Evolutionary conservation across 2,797 vertebrate species (phyloP).

Genomic region (Danionella dracula): DNA sequence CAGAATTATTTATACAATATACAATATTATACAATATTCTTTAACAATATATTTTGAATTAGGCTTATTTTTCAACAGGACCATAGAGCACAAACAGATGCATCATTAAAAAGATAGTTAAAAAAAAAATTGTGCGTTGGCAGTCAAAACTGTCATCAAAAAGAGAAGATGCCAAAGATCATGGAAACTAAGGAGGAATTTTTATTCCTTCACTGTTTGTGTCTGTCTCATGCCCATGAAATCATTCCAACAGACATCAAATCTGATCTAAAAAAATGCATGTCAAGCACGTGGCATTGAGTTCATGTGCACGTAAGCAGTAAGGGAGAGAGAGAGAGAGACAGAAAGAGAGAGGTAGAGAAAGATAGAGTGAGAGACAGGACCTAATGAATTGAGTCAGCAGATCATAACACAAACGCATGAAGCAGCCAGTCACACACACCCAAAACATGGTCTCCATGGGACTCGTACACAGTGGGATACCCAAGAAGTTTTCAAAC

Average conservation of each 20-base stretch:
- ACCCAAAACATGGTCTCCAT: not conserved
- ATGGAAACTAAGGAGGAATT: conserved; percentile 3
- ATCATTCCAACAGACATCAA: conserved; percentile 7
- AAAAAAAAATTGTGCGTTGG: too few relatives aligned
- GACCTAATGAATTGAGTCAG: conserved; percentile 34
- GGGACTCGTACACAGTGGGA: not conserved
- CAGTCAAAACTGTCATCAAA: not conserved
- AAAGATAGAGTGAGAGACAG: too few relatives aligned
- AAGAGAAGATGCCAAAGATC: not conserved
- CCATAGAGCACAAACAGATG: too few relatives aligned
- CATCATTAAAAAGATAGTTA: too few relatives aligned
- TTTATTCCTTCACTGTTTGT: not conserved
- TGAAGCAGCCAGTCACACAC: not conserved
- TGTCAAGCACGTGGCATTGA: conserved; percentile 10
- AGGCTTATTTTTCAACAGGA: too few relatives aligned
- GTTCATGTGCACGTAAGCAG: not conserved
- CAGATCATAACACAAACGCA: conserved; percentile 1
- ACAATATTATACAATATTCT: too few relatives aligned
- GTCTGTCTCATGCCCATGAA: not conserved
- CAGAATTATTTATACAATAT: too few relatives aligned
- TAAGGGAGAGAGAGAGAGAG: not conserved
- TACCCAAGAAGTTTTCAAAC: not conserved
- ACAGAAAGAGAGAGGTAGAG: too few relatives aligned
- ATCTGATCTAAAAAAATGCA: conserved; percentile 28
- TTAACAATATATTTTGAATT: too few relatives aligned